A percentile compares a stretch with the other conserved stretches of the same genome.
Evolutionary conservation across 2,888 invertebrate species (phyloP).

Genomic region (Oeneis ivallda): DNA sequence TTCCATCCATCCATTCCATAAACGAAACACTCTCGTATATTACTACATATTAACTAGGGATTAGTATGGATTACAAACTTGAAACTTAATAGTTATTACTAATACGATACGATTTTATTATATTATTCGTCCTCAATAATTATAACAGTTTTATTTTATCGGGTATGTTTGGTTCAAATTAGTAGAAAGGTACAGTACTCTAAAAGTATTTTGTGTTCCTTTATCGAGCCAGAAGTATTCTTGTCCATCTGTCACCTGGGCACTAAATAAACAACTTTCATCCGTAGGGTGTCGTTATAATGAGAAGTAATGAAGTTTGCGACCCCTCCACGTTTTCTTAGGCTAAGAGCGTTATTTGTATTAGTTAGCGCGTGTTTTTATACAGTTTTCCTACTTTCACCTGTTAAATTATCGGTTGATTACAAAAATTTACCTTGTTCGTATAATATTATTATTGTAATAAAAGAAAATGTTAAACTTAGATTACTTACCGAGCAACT

Average conservation of each 20-base stretch:
- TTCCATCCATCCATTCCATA: too few species aligned
- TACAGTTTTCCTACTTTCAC: slow-evolving; percentile 34
- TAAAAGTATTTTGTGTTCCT: slow-evolving; percentile 51
- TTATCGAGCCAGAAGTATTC: slow-evolving; percentile 57
- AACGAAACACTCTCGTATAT: not conserved
- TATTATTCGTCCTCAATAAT: not conserved
- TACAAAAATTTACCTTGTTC: slow-evolving; percentile 19
- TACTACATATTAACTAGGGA: too few species aligned
- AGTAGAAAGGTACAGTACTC: slow-evolving; percentile 48
- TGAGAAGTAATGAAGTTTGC: slow-evolving; percentile 76
- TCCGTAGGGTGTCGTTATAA: slow-evolving; percentile 72
- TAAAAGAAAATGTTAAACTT: not conserved
- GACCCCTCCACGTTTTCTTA: slow-evolving; percentile 69
- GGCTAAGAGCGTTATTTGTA: slow-evolving; percentile 75
- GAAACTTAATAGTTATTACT: too few species aligned
- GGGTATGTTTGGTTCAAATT: not conserved
- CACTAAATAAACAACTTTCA: slow-evolving; percentile 75
- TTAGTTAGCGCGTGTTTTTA: slow-evolving; percentile 73
- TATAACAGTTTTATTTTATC: too few species aligned
- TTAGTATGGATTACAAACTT: slow-evolving; percentile 22
- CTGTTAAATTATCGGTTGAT: slow-evolving; percentile 18
- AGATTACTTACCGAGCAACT: not conserved
- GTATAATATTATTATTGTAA: not conserved
- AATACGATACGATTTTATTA: slow-evolving; percentile 17
- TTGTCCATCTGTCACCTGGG: slow-evolving; percentile 70